Evolutionary conservation across 2,888 invertebrate genomes (phyloP).

Genomic region (Lycia hirtaria): DNA sequence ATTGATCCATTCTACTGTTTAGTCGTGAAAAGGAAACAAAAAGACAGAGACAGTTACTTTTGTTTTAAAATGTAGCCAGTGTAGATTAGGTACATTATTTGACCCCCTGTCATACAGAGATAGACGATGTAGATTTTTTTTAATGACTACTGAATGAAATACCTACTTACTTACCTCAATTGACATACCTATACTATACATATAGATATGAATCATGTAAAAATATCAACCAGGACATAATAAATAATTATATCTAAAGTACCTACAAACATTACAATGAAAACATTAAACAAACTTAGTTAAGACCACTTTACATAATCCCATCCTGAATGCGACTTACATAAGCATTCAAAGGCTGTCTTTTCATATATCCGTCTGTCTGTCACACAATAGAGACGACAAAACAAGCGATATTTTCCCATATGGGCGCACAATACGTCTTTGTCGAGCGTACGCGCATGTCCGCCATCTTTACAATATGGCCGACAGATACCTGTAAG

Average conservation of each 20-base stretch:
- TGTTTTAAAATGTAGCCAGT: no score
- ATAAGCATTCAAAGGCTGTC: slow-evolving; percentile 78
- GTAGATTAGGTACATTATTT: no score
- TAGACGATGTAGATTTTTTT: no score
- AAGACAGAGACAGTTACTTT: no score
- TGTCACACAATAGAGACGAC: slow-evolving; percentile 80
- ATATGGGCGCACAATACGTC: slow-evolving; percentile 78
- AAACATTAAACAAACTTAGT: slow-evolving; percentile 34
- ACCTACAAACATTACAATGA: slow-evolving; percentile 21
- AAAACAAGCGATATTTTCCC: slow-evolving; percentile 82
- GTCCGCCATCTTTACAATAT: slow-evolving; percentile 59
- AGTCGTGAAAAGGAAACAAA: no score
- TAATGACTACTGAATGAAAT: no score
- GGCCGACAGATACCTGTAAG: slow-evolving; percentile 48
- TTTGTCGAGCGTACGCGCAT: slow-evolving; percentile 63
- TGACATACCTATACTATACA: no score
- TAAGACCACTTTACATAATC: slow-evolving; percentile 48
- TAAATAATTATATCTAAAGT: neutral
- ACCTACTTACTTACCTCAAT: no score
- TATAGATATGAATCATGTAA: no score
- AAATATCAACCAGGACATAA: neutral
- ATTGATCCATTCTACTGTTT: no score
- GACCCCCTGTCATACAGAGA: no score
- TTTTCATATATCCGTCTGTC: slow-evolving; percentile 83
- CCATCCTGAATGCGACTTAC: slow-evolving; percentile 52